Evolutionary conservation across 2,797 vertebrate genomes (phyloP).

Genomic region (Pelochelys cantorii): DNA sequence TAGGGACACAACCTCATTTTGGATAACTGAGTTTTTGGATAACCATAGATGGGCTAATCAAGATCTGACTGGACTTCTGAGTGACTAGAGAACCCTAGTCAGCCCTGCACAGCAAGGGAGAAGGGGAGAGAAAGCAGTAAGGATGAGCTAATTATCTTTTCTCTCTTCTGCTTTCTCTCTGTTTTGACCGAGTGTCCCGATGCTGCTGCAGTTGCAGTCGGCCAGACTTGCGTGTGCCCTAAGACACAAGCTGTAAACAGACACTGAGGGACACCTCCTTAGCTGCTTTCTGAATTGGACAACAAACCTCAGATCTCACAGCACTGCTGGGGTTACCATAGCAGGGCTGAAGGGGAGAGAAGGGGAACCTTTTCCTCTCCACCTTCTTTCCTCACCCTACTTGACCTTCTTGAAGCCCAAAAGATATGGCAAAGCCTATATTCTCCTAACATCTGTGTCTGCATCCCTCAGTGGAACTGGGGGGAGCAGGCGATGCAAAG

Average conservation of each 20-base stretch:
- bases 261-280: background rate
- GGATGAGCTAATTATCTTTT: rapidly evolving
- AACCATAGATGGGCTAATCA: background rate
- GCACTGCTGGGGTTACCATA: background rate
- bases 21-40: background rate
- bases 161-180: rapidly evolving
- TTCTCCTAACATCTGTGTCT: rapidly evolving
- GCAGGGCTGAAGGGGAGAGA: background rate
- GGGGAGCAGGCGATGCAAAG: background rate
- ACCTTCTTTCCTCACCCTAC: background rate
- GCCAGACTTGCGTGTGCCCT: background rate
- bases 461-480: background rate
- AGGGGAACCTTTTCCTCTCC: background rate
- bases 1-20: background rate
- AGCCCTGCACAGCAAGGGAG: background rate
- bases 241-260: rapidly evolving
- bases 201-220: background rate
- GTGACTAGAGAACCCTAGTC: background rate
- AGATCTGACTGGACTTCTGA: background rate
- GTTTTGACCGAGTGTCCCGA: background rate
- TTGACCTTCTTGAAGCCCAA: background rate
- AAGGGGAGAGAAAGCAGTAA: background rate
- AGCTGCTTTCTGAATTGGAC: background rate
- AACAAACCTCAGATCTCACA: background rate
- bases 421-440: background rate